These are phyloP conservation scores for Rhopalosiphum maidis DNA, from an alignment of 1,140 invertebrate genomes.

Conservation along the genomic window DNA sequence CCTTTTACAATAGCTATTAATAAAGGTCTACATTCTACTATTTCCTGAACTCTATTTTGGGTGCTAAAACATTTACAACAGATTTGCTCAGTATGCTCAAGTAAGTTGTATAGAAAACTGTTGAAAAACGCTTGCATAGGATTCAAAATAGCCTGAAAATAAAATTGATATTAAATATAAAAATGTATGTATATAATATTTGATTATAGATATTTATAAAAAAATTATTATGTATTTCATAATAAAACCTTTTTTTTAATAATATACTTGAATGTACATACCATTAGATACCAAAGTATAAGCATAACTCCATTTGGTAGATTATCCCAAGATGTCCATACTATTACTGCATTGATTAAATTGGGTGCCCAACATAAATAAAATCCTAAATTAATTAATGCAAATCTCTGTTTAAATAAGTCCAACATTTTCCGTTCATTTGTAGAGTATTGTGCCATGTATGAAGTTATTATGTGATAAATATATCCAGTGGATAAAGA, in stretches of 20 bases:
- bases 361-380: constrained; percentile 85
- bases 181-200: not conserved
- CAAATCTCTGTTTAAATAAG: constrained; percentile 65
- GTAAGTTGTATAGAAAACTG: constrained; percentile 71
- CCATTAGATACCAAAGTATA: constrained; percentile 81
- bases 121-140: constrained; percentile 83
- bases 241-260: not conserved
- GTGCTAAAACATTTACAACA: constrained; percentile 5
- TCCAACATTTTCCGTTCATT: constrained; percentile 76
- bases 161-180: constrained; percentile 23
- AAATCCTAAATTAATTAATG: constrained; percentile 77
- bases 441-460: constrained; percentile 68
- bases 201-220: not conserved
- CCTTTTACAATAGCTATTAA: constrained; percentile 49
- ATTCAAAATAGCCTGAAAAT: constrained; percentile 76
- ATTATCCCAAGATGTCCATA: constrained; percentile 79
- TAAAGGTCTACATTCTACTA: constrained; percentile 27
- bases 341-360: constrained; percentile 75
- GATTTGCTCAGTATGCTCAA: constrained; percentile 63
- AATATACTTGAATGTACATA: constrained; percentile 62
- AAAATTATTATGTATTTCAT: constrained; percentile 24
- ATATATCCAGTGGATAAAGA: constrained; percentile 70
- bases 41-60: constrained; percentile 13
- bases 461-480: constrained; percentile 69
- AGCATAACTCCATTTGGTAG: constrained; percentile 74